Percentiles rank a stretch among this genome's conserved stretches.
Evolutionary conservation across 92 coral and sea anemone species (phyloP).

Genomic region (Epizoanthus stellaris): DNA sequence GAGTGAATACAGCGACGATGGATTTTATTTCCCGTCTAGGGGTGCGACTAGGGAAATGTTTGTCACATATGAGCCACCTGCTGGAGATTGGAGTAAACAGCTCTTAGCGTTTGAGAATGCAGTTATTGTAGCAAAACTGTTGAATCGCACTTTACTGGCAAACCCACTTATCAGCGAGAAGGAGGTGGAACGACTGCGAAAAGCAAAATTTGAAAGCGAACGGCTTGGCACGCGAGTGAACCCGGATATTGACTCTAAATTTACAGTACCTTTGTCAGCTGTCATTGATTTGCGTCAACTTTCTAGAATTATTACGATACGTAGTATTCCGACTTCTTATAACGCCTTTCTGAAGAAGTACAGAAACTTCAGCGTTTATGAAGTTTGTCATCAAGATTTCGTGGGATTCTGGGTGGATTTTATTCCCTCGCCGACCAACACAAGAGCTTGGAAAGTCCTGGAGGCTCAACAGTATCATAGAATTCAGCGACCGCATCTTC

Average conservation of each 20-base stretch:
- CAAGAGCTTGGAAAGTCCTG: conserved; percentile 71
- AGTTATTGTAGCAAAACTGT: conserved; percentile 72
- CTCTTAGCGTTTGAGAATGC: conserved; percentile 90
- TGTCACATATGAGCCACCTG: conserved; percentile 85
- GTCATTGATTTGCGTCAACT: conserved; percentile 65
- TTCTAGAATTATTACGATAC: conserved; percentile 52
- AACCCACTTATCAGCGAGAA: conserved; percentile 80
- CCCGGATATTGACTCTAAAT: conserved; percentile 60
- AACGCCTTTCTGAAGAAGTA: conserved; percentile 46
- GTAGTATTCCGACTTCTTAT: conserved; percentile 44
- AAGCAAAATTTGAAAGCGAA: conserved; percentile 39
- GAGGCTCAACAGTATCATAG: conserved; percentile 72
- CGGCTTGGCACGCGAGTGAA: conserved; percentile 62
- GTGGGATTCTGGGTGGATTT: conserved; percentile 84
- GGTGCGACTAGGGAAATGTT: conserved; percentile 49
- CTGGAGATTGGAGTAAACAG: conserved; percentile 87
- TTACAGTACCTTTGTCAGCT: conserved; percentile 77
- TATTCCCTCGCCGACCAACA: conserved; percentile 71
- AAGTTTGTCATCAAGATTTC: conserved; percentile 73
- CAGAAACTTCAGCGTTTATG: conserved; percentile 60
- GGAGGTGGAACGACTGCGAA: conserved; percentile 63
- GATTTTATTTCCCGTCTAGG: conserved; percentile 59
- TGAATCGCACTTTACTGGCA: conserved; percentile 80
- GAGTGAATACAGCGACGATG: conserved; percentile 70
- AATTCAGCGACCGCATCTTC: conserved; percentile 24